Conservation (phyloP, 2,888 invertebrate genomes). For the Sussaba pulchella region DNA sequence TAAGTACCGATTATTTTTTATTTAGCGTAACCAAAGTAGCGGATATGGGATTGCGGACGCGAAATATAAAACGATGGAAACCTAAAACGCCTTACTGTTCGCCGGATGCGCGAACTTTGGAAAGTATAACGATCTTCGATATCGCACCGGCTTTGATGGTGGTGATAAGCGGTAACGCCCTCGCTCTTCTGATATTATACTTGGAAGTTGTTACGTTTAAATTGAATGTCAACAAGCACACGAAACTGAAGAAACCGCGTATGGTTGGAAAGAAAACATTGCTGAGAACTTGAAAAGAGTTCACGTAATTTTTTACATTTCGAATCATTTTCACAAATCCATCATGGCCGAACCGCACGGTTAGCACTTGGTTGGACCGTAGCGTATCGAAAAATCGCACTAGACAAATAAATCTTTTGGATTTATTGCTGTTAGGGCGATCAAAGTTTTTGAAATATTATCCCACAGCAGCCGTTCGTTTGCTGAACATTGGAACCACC, state of each 20-base stretch:
- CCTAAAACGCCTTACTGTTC: slow-evolving; percentile 77
- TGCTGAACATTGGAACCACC: too few relatives aligned
- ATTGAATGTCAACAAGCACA: slow-evolving; percentile 29
- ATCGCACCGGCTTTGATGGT: slow-evolving; percentile 76
- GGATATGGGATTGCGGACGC: slow-evolving; percentile 74
- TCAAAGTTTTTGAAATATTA: too few relatives aligned
- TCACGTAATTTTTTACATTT: too few relatives aligned
- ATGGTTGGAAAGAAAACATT: slow-evolving; percentile 45
- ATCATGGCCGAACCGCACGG: too few relatives aligned
- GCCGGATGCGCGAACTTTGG: slow-evolving; percentile 72
- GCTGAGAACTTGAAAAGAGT: slow-evolving; percentile 8
- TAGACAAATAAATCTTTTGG: too few relatives aligned
- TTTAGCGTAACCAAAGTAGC: slow-evolving; percentile 73
- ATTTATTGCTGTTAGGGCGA: too few relatives aligned
- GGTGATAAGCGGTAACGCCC: slow-evolving; percentile 69
- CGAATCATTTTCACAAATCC: too few relatives aligned
- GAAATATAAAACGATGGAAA: slow-evolving; percentile 77
- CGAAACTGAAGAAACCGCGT: slow-evolving; percentile 27
- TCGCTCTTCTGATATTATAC: slow-evolving; percentile 70
- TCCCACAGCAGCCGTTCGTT: too few relatives aligned
- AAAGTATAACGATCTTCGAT: slow-evolving; percentile 77
- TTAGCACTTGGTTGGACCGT: too few relatives aligned
- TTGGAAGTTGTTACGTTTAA: slow-evolving; percentile 68
- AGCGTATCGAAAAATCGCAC: too few relatives aligned
- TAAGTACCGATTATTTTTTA: too few relatives aligned